phyloP scores from a whole-genome alignment of 2,797 vertebrate genomes.

The Acrossocheilus fasciatus region DNA sequence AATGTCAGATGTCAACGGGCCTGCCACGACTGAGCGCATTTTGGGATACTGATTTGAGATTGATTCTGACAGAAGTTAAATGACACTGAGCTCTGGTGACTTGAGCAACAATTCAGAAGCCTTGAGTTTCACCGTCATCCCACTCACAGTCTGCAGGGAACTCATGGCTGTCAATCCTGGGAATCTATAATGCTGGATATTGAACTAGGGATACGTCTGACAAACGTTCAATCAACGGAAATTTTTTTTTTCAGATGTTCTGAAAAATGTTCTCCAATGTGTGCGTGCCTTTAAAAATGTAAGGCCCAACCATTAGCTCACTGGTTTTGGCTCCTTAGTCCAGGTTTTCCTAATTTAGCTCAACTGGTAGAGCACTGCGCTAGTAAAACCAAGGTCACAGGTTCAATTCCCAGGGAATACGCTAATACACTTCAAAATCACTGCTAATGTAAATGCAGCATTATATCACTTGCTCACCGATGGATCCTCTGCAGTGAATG shows the following conservation, averaged over 20 bases:
- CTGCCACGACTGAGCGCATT: constrained; percentile 50
- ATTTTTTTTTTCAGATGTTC: neutral
- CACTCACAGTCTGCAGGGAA: constrained; percentile 27
- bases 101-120: constrained; percentile 54
- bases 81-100: constrained; percentile 57
- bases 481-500: no score
- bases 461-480: no score
- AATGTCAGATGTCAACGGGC: constrained; percentile 45
- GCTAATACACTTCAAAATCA: neutral
- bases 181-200: constrained; percentile 50
- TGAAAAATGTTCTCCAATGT: neutral
- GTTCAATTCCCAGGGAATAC: neutral
- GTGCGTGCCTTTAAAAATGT: neutral
- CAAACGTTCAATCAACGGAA: constrained; percentile 45
- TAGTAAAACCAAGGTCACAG: neutral
- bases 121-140: constrained; percentile 31
- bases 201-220: constrained; percentile 39
- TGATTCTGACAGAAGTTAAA: constrained; percentile 61
- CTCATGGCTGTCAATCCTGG: constrained; percentile 42
- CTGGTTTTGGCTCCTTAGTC: neutral
- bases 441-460: neutral
- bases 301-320: neutral
- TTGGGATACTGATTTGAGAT: constrained; percentile 55
- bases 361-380: neutral
- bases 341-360: neutral